These are phyloP conservation scores for Diorhabda carinulata DNA, from an alignment of 1,140 invertebrate species.

Conservation along the genomic window DNA sequence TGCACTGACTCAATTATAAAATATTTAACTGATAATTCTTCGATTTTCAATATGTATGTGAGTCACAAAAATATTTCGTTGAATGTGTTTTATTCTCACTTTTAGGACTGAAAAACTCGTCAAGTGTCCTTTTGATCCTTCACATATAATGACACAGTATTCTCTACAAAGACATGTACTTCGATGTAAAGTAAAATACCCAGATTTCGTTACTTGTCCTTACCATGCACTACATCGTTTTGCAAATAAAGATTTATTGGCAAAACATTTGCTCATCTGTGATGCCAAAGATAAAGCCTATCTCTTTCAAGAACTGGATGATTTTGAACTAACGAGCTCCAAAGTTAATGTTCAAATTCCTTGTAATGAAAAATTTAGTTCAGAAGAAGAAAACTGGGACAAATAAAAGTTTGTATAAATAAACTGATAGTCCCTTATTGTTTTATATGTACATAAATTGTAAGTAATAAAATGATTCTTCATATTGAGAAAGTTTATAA, in stretches of 20 bases:
- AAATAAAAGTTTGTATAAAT: no score
- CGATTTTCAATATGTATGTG: no score
- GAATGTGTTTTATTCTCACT: no score
- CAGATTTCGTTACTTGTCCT: conserved; percentile 26
- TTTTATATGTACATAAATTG: no score
- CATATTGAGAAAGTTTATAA: no score
- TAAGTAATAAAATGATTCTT: no score
- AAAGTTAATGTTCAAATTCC: conserved; percentile 20
- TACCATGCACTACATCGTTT: conserved; percentile 35
- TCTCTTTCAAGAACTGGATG: conserved; percentile 3
- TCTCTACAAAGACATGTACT: conserved; percentile 33
- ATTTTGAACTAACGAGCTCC: background rate
- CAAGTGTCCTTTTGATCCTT: conserved; percentile 31
- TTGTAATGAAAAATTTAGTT: conserved; percentile 22
- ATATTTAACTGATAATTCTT: no score
- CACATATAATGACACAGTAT: conserved; percentile 27
- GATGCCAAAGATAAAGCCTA: conserved; percentile 17
- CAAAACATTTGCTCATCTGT: conserved; percentile 29
- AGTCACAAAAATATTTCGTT: no score
- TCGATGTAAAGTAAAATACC: conserved; percentile 34
- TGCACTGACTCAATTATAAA: no score
- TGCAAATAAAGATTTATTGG: conserved; percentile 22
- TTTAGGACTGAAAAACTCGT: conserved; percentile 11
- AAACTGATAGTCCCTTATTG: no score
- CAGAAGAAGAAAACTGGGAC: conserved; percentile 35